Evolutionary conservation across 1,140 invertebrate species (phyloP).

Genomic region (Drosophila truncata): DNA sequence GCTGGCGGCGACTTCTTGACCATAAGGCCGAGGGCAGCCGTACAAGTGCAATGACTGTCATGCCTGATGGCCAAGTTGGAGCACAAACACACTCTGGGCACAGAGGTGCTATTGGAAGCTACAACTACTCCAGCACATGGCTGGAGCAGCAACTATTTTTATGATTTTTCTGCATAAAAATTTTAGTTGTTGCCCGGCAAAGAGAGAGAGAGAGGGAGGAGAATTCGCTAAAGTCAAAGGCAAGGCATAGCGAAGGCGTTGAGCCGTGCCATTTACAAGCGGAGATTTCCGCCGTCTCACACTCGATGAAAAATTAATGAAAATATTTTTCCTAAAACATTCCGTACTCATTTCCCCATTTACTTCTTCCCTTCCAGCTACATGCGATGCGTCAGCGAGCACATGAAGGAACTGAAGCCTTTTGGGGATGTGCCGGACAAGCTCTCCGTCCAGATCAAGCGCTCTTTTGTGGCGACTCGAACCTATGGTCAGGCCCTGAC

Average conservation of each 20-base stretch:
- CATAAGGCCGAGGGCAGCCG: conserved; percentile 48
- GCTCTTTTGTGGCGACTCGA: conserved; percentile 97
- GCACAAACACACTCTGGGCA: background rate
- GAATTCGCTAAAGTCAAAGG: conserved; percentile 5
- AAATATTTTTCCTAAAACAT: conserved; percentile 48
- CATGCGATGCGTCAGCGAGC: conserved; percentile 93
- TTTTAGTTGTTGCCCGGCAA: conserved; percentile 14
- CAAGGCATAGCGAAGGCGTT: conserved; percentile 35
- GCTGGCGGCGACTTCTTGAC: conserved; percentile 35
- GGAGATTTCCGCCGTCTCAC: conserved; percentile 57
- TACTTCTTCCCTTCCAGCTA: conserved; percentile 86
- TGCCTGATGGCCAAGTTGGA: conserved; percentile 43
- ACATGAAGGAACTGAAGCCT: conserved; percentile 96
- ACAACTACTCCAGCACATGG: conserved; percentile 38
- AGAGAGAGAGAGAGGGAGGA: background rate
- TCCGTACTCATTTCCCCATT: conserved; percentile 14
- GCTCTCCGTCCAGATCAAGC: conserved; percentile 93
- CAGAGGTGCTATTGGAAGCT: conserved; percentile 6
- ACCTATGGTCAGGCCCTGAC: conserved; percentile 96
- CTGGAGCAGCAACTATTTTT: conserved; percentile 66
- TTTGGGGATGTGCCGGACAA: conserved; percentile 98
- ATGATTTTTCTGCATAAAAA: conserved; percentile 70
- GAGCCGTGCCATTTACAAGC: conserved; percentile 64
- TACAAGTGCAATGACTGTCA: conserved; percentile 72
- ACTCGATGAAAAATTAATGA: conserved; percentile 32